Conservation (phyloP, 2,797 vertebrate genomes). For the Mionectes olivaceus region DNA sequence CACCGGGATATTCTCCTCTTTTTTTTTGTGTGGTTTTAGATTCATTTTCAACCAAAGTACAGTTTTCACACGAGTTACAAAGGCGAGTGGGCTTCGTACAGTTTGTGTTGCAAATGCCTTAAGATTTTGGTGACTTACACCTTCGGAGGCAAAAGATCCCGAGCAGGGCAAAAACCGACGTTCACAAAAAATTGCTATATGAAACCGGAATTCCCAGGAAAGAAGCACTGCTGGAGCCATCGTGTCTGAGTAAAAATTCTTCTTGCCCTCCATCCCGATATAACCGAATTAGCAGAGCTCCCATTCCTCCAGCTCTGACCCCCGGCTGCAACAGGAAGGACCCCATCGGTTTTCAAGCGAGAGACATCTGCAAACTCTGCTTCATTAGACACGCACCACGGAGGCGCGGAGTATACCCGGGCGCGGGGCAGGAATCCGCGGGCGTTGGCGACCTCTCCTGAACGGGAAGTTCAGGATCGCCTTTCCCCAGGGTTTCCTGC, state of each 20-base stretch:
- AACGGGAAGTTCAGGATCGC: constrained; percentile 61
- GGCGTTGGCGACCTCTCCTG: background rate
- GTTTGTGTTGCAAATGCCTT: background rate
- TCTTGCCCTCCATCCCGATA: background rate
- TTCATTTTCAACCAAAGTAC: background rate
- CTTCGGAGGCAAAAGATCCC: background rate
- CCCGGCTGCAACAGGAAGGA: background rate
- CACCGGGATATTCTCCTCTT: background rate
- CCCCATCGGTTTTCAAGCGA: background rate
- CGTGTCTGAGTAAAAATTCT: background rate
- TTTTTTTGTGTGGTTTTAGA: constrained; percentile 1
- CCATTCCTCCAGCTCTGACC: background rate
- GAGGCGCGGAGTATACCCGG: background rate
- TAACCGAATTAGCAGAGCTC: background rate
- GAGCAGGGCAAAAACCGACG: background rate
- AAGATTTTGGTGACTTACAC: background rate
- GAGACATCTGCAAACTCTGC: background rate
- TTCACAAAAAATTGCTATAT: background rate
- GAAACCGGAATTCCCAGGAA: background rate
- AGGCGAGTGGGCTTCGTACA: background rate
- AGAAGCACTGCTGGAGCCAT: background rate
- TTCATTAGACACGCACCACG: background rate
- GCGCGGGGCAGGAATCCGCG: background rate
- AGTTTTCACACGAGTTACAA: background rate
- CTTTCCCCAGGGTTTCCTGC: constrained; percentile 23